Base-by-base conservation (phyloP, 2,888 invertebrate genomes). In the Kryphioiulus occultus region DNA sequence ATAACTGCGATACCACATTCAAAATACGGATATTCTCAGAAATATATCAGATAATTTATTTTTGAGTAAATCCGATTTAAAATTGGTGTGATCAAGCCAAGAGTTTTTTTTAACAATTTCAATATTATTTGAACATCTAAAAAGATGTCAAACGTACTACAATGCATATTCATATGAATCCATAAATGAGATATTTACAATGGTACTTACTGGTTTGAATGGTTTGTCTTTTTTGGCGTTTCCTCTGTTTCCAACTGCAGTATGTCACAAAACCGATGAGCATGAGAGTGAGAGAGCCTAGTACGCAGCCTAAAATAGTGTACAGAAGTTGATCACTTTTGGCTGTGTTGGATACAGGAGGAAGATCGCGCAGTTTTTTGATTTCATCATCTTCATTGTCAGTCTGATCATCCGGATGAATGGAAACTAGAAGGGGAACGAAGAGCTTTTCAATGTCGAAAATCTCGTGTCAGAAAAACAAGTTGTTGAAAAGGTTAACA, bases 211-310 rank as follows among this genome's bases (percentile, higher is more conserved):
- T 35, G 15, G 59, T 47, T 12, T 86, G 42, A 44, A 85, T 53
- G n/a, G 22, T 59, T 30, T 59, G 47, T 32, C 53, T n/a, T 87
- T 44, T 35, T 44, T 82, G 87, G 0, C 87, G 68, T 44, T 82
- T 35, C 68, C 82, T 59, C 53, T 88, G 88, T 22, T 88, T 88
- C 86, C 86, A 86, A 19, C 32, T 82, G 84, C 88, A 88, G 47
- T 88, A 88, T 90, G 95, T 92, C 92, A 95, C 95, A 86, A 95
- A 94, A 93, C 95, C 94, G 92, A 95, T 95, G 91, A 94, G 89
- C 15, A 94, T 90, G 15, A 93, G 91, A 68, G 93, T 89, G 47
- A 91, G 91, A 5, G 93, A 93, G 19, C 93, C 93, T 32, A 94
- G 92, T 30, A 93, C 93, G 42, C 93, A 93, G 0, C 94, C 94